Conservation (phyloP, 2,113 vertebrate species). For the Verasper variegatus region DNA sequence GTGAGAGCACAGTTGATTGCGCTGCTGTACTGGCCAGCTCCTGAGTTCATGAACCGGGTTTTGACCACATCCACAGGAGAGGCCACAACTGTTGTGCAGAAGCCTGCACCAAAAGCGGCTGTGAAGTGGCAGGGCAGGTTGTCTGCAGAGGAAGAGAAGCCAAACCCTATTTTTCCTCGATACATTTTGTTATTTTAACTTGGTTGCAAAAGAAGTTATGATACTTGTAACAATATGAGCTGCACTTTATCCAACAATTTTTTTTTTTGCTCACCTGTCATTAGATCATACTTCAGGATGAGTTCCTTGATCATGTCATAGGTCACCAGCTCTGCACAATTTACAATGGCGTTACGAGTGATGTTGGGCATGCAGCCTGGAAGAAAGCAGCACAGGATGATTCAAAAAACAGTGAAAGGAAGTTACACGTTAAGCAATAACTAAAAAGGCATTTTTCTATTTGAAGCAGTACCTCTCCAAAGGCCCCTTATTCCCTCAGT, state of each 20-base stretch:
- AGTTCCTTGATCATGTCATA: constrained; percentile 94
- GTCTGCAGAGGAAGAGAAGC: constrained; percentile 75
- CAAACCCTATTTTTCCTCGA: neutral
- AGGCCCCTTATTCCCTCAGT: constrained; percentile 89
- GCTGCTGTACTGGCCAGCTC: constrained; percentile 84
- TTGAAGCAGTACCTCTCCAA: constrained; percentile 86
- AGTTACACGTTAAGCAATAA: neutral
- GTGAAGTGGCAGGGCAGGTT: constrained; percentile 94
- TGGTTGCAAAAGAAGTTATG: neutral
- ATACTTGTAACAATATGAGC: neutral
- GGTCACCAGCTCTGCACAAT: constrained; percentile 96
- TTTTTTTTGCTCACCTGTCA: constrained; percentile 86
- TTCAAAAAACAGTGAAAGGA: neutral
- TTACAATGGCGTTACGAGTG: constrained; percentile 92
- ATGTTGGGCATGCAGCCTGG: constrained; percentile 93
- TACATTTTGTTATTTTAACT: neutral
- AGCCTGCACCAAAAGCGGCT: constrained; percentile 92
- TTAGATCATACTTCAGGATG: constrained; percentile 86
- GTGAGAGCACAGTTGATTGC: constrained; percentile 87
- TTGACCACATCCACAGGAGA: constrained; percentile 96
- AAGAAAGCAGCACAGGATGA: constrained; percentile 15
- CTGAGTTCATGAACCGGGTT: constrained; percentile 95
- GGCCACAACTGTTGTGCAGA: constrained; percentile 93
- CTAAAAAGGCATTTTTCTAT: neutral
- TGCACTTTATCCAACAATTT: neutral